A percentile compares a stretch with the other conserved stretches of the same genome.
Conservation (phyloP, 1,140 invertebrate genomes). For the Fopius arisanus region DNA sequence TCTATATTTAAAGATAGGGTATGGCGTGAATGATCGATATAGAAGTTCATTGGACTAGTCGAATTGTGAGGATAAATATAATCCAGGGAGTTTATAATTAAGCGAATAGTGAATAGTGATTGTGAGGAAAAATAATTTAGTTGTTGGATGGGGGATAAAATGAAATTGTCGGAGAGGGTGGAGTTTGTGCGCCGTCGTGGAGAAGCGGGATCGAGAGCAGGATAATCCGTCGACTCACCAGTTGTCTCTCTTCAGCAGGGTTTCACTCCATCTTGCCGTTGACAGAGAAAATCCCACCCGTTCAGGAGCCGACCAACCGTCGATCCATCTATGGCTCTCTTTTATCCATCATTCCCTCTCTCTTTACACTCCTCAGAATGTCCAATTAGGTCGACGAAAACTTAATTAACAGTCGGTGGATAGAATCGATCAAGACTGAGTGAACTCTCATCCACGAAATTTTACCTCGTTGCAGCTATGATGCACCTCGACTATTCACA, state of each 20-base stretch:
- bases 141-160: slow-evolving; percentile 12
- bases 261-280: slow-evolving; percentile 65
- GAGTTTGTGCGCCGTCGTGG: slow-evolving; percentile 29
- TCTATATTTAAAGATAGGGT: background rate
- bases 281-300: slow-evolving; percentile 61
- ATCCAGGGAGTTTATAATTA: background rate
- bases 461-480: background rate
- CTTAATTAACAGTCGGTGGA: slow-evolving; percentile 53
- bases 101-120: background rate
- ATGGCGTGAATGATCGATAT: too few species aligned
- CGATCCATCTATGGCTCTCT: slow-evolving; percentile 37
- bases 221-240: slow-evolving; percentile 60
- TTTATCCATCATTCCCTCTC: background rate
- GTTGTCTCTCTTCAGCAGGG: slow-evolving; percentile 58
- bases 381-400: slow-evolving; percentile 61
- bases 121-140: slow-evolving; percentile 16
- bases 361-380: slow-evolving; percentile 37
- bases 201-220: too few species aligned
- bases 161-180: slow-evolving; percentile 19
- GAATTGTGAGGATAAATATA: too few species aligned
- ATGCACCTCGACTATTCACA: background rate
- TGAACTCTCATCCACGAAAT: background rate
- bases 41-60: too few species aligned
- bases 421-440: slow-evolving; percentile 43
- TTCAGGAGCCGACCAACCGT: slow-evolving; percentile 36